phyloP scores from a whole-genome alignment of 1,140 invertebrate genomes.

The Magallana angulata region DNA sequence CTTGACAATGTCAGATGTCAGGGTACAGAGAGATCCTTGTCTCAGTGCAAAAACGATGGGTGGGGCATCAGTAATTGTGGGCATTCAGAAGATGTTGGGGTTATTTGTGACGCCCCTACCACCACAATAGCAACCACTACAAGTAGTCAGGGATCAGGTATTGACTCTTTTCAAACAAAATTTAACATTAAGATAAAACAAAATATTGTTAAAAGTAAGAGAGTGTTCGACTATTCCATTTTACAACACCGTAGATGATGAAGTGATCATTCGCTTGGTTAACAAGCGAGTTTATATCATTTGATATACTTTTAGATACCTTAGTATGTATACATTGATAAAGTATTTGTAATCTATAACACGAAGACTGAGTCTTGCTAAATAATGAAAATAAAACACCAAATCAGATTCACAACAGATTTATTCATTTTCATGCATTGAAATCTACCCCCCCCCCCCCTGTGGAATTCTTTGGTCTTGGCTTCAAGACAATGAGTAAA shows the following conservation, averaged over 20 bases:
- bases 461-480: too few species aligned
- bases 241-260: not conserved
- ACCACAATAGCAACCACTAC: not conserved
- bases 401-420: too few species aligned
- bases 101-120: constrained; percentile 58
- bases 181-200: too few species aligned
- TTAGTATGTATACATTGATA: too few species aligned
- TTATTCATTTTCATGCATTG: too few species aligned
- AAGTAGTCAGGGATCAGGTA: constrained; percentile 48
- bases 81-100: constrained; percentile 83
- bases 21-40: constrained; percentile 85
- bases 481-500: too few species aligned
- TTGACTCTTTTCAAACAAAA: too few species aligned
- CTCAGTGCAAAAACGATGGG: constrained; percentile 86
- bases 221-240: not conserved
- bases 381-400: too few species aligned
- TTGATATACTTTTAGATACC: too few species aligned
- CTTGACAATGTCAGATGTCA: constrained; percentile 87
- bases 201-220: not conserved
- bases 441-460: too few species aligned
- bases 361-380: too few species aligned
- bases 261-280: not conserved
- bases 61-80: constrained; percentile 86
- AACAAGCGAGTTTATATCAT: not conserved
- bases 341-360: too few species aligned